Evolutionary conservation across 2,888 invertebrate genomes (phyloP), one percentile per base, ranked within the genome.

Genomic region (Stenodema calcarata): DNA sequence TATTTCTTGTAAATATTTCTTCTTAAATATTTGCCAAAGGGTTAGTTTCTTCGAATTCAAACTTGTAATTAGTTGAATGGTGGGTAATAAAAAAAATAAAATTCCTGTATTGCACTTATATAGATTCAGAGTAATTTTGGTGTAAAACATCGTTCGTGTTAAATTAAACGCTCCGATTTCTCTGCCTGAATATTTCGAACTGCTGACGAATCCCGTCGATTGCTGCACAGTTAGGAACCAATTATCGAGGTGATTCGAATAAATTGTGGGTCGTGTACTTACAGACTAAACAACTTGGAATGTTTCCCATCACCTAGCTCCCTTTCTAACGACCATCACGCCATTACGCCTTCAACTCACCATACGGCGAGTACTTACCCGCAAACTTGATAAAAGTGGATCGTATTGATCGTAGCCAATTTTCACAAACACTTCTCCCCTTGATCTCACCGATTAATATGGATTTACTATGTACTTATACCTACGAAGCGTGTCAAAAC

Each of bases 361-460:
- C 62, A 4, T 62, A 62, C 12, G 62, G 23, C 18, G 18, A 62
- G 23, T 54, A 54, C 54, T 2, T 35, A 35, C 35, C 35, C 7
- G 7, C 35, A 23, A 62, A 23, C 23, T 23, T 12, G 11, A 7
- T 62, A n/a, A 1, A 23, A 23, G 62, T 23, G 23, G 62, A 23
- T 18, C 78, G 76, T 78, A 78, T 44, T 42, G 44, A 44, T 44
- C 44, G 42, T 12, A 78, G 44, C 14, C 78, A 42, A 78, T 78
- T 78, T 78, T 42, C 78, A 41, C 78, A 42, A 76, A 78, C 78
- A 78, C 78, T 78, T 78, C 78, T 14, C 12, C 76, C 76, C 41
- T 62, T 18, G 27, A 62, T 62, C 62, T 62, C 62, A 11, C 62
- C 62, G 62, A 18, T 62, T 62, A 62, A 62, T 62, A 23, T 9